Evolutionary conservation across 2,113 vertebrate species (phyloP).

Genomic region (Ammodytes dubius): DNA sequence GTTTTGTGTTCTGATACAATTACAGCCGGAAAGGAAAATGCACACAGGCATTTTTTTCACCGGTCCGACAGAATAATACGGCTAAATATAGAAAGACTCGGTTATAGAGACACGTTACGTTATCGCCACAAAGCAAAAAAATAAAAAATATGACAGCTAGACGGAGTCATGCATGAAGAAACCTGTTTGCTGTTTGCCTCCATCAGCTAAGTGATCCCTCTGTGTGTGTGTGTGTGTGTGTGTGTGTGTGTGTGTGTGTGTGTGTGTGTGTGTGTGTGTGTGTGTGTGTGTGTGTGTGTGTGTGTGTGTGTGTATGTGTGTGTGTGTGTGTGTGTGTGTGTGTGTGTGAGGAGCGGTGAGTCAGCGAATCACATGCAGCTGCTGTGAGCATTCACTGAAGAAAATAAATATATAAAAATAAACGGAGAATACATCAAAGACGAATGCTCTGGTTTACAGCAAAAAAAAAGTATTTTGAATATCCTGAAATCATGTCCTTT

Average conservation of each 20-base stretch:
- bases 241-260: too few species aligned
- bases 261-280: too few species aligned
- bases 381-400: background rate
- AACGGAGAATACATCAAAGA: background rate
- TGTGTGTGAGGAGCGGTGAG: slow-evolving; percentile 36
- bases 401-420: background rate
- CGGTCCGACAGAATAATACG: slow-evolving; percentile 24
- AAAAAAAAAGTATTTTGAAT: too few species aligned
- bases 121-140: slow-evolving; percentile 19
- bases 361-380: slow-evolving; percentile 39
- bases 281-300: too few species aligned
- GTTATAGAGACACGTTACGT: background rate
- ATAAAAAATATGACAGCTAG: slow-evolving; percentile 1
- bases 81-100: slow-evolving; percentile 15
- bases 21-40: slow-evolving; percentile 24
- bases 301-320: too few species aligned
- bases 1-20: slow-evolving; percentile 20
- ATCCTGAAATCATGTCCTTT: too few species aligned
- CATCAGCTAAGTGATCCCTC: slow-evolving; percentile 12
- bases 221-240: too few species aligned
- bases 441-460: background rate
- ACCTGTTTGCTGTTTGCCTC: background rate
- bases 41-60: background rate
- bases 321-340: too few species aligned
- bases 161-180: slow-evolving; percentile 3